A percentile compares a stretch with the other conserved stretches of the same genome.
These are phyloP conservation scores for Acanthornis magna DNA, from an alignment of 2,797 vertebrate species.

Conservation along the genomic window DNA sequence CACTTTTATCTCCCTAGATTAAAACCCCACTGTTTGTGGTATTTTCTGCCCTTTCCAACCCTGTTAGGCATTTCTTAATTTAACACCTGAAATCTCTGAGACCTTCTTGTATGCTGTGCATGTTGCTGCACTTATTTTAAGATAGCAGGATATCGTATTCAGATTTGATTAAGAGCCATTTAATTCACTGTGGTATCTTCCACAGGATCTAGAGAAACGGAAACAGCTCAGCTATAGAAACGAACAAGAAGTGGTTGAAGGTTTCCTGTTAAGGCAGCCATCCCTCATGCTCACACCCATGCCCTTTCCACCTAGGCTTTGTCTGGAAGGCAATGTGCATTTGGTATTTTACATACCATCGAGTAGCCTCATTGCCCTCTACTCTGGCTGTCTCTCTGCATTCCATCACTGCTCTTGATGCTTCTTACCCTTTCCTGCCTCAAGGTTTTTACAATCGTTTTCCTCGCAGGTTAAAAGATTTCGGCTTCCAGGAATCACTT, in stretches of 20 bases:
- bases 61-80: not conserved
- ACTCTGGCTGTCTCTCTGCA: not conserved
- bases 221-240: not conserved
- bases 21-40: not conserved
- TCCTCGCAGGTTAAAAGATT: not conserved
- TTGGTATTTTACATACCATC: conserved; percentile 25
- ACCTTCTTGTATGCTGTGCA: not conserved
- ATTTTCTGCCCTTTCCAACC: not conserved
- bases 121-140: not conserved
- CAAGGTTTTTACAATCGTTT: not conserved
- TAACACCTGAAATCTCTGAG: not conserved
- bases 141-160: not conserved
- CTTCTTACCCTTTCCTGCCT: not conserved
- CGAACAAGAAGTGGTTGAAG: not conserved
- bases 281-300: not conserved
- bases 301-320: conserved; percentile 27
- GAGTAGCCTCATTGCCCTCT: not conserved
- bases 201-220: not conserved
- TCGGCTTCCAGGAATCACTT: not conserved
- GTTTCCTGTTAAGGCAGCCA: not conserved
- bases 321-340: not conserved
- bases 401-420: not conserved
- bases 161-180: not conserved
- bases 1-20: not conserved
- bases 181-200: not conserved